Conservation (phyloP, 1,140 invertebrate species). For the Stenopsyche tienmushanensis region DNA sequence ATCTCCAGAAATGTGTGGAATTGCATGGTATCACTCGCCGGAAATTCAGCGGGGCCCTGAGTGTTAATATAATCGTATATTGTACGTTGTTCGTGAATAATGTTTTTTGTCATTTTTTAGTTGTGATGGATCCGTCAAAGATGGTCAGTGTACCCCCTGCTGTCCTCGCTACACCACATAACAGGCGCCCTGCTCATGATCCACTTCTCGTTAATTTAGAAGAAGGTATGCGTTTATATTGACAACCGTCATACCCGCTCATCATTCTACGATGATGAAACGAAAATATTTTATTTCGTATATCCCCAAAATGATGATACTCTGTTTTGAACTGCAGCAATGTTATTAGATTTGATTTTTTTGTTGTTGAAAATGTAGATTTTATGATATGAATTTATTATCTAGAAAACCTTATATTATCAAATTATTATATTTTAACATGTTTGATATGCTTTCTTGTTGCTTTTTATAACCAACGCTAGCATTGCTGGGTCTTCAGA, state of each 20-base stretch:
- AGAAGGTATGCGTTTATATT: constrained; percentile 42
- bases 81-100: no score
- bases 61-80: no score
- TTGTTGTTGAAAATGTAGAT: no score
- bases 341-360: background rate
- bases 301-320: background rate
- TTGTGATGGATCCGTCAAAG: constrained; percentile 26
- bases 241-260: constrained; percentile 31
- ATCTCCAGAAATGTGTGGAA: no score
- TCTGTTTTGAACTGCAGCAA: constrained; percentile 5
- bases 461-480: no score
- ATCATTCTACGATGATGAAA: constrained; percentile 28
- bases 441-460: no score
- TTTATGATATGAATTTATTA: no score
- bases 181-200: constrained; percentile 27
- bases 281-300: constrained; percentile 10
- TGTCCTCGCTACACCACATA: constrained; percentile 33
- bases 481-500: no score
- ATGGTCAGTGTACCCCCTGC: constrained; percentile 25
- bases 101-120: constrained; percentile 21
- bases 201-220: constrained; percentile 39
- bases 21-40: no score
- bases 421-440: no score
- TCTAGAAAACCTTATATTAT: no score
- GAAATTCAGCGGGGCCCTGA: no score